Evolutionary conservation across 2,113 vertebrate species (phyloP), one percentile per base, ranked within the genome.

Genomic region (Clupea harengus): DNA sequence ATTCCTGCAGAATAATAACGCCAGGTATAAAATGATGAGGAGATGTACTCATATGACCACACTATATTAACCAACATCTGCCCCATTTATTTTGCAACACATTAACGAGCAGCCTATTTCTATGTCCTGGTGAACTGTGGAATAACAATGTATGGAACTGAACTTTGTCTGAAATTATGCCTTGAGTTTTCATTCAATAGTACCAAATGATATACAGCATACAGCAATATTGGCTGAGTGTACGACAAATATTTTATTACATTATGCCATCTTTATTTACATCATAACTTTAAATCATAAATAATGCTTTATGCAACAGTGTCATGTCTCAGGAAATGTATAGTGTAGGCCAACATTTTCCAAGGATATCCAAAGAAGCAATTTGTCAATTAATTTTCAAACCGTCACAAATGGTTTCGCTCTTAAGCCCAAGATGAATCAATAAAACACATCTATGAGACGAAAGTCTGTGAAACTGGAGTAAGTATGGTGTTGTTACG

Each of bases 401-500:
- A 28, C 60, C 60, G 15, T 57, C 20, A 20, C 5, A 7, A 67
- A 10, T 9, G 20, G 64, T 32, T 32, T 28, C 17, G 20, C 60
- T 39, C 32, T 78, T 17, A 17, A 39, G 28, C 22, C n/a, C 60
- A 64, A 25, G 6, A 7, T n/a, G 25, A 15, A 32, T 3, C 13
- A 28, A 32, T 28, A 28, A 75, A 39, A 39, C 25, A 75, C 2
- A 3, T 32, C 25, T 28, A 39, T 22, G n/a, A 78, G 54, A 39
- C 15, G 11, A 39, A 72, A 72, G 64, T 72, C 64, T 78, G 60
- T 64, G 11, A 78, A 78, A 39, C 10, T 18, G 32, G 72, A 78
- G 32, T 28, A n/a, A 6, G 11, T 4, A 39, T 15, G 3, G 32
- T 57, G 18, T 10, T 10, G 17, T 85, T 89, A 94, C 67, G 93